These are phyloP conservation scores for Automeris io DNA, from an alignment of 2,888 invertebrate genomes.

Conservation along the genomic window DNA sequence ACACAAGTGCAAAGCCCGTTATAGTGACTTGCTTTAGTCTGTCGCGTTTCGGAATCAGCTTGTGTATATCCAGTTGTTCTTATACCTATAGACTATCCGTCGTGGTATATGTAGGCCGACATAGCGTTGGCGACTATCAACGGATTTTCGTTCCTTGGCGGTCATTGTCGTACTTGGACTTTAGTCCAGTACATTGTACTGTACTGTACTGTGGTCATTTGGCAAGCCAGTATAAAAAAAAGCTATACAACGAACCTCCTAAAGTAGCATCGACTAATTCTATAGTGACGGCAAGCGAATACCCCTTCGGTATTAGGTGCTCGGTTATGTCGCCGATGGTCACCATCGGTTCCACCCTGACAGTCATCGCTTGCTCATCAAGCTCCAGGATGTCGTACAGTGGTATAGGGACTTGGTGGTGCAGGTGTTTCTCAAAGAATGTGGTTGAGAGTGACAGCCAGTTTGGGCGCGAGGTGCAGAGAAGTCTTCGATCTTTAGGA, in stretches of 20 bases:
- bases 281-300: constrained; percentile 81
- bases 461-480: constrained; percentile 82
- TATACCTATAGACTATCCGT: too few relatives aligned
- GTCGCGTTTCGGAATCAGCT: too few relatives aligned
- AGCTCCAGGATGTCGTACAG: constrained; percentile 79
- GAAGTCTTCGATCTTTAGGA: constrained; percentile 57
- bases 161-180: too few relatives aligned
- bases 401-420: constrained; percentile 79
- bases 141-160: too few relatives aligned
- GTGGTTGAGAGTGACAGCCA: constrained; percentile 82
- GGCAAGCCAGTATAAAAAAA: background rate
- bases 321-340: constrained; percentile 81
- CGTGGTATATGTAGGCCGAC: too few relatives aligned
- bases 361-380: constrained; percentile 73
- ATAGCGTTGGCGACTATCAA: too few relatives aligned
- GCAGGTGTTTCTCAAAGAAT: constrained; percentile 80
- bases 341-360: constrained; percentile 81
- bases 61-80: too few relatives aligned
- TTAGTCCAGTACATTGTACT: too few relatives aligned
- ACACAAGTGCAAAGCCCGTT: too few relatives aligned
- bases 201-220: background rate
- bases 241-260: constrained; percentile 69
- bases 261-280: constrained; percentile 83
- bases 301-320: constrained; percentile 80
- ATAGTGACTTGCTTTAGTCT: too few relatives aligned